phyloP scores from a whole-genome alignment of 2,888 invertebrate genomes.

The Conomelus anceps region DNA sequence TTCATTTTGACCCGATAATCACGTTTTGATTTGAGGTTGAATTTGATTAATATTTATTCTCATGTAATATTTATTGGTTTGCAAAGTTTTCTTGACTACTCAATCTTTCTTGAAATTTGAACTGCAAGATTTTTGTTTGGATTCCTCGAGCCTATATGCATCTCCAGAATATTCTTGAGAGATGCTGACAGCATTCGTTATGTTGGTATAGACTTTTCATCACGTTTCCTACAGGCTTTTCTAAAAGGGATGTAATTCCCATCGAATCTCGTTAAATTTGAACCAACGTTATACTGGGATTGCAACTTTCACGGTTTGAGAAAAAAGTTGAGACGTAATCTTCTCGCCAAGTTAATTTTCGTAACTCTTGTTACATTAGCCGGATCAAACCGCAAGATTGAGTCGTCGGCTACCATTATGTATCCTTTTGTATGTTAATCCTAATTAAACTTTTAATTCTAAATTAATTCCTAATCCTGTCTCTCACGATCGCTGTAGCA shows the following conservation, averaged over 20 bases:
- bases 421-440: background rate
- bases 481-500: background rate
- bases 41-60: no score
- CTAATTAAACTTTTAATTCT: background rate
- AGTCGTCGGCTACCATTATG: background rate
- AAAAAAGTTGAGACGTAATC: background rate
- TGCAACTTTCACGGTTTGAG: background rate
- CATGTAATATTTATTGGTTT: no score
- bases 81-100: no score
- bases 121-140: background rate
- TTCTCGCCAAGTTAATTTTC: background rate
- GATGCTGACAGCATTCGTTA: background rate
- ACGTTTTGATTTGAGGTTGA: no score
- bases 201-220: background rate
- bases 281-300: background rate
- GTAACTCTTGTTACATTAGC: background rate
- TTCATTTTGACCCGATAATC: no score
- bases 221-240: background rate
- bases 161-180: background rate
- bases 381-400: background rate
- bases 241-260: background rate
- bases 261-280: background rate
- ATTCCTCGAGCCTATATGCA: background rate
- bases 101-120: background rate
- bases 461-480: background rate